Conservation (phyloP, 2,888 invertebrate species). For the Lithophane leautieri region DNA sequence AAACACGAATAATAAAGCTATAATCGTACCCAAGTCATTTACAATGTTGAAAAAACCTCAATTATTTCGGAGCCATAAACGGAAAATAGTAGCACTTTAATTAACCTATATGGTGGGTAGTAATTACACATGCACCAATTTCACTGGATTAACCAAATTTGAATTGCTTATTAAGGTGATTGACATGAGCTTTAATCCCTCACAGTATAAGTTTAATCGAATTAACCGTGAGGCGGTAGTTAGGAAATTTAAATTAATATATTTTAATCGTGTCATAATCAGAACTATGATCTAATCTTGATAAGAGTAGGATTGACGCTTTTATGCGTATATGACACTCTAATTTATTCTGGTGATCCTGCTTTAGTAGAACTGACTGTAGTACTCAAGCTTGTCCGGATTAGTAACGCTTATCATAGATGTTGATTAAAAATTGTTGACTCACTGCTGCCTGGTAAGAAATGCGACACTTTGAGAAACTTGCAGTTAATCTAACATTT, state of each 20-base stretch:
- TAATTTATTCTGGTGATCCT: constrained; percentile 74
- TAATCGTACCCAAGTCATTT: constrained; percentile 60
- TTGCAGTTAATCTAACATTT: constrained; percentile 26
- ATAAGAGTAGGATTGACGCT: constrained; percentile 75
- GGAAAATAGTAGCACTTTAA: constrained; percentile 69
- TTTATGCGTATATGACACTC: constrained; percentile 72
- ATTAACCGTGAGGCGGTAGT: constrained; percentile 68
- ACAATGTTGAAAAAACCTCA: constrained; percentile 61
- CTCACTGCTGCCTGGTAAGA: constrained; percentile 12
- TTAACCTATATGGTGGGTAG: constrained; percentile 71
- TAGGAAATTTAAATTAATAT: constrained; percentile 67
- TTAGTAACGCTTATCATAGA: constrained; percentile 44
- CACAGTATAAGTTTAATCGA: constrained; percentile 79
- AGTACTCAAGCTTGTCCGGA: constrained; percentile 30
- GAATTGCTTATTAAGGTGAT: constrained; percentile 88
- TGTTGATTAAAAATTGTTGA: constrained; percentile 25
- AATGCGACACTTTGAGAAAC: constrained; percentile 35
- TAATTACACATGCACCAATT: constrained; percentile 78
- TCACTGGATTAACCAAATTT: constrained; percentile 86
- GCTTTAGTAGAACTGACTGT: constrained; percentile 36
- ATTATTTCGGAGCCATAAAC: constrained; percentile 63
- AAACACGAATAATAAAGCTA: constrained; percentile 63
- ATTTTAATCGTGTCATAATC: constrained; percentile 74
- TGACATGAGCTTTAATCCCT: constrained; percentile 84
- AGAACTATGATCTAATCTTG: constrained; percentile 76